Base-by-base conservation (phyloP, 2,797 vertebrate species). In the Uromys caudimaculatus region DNA sequence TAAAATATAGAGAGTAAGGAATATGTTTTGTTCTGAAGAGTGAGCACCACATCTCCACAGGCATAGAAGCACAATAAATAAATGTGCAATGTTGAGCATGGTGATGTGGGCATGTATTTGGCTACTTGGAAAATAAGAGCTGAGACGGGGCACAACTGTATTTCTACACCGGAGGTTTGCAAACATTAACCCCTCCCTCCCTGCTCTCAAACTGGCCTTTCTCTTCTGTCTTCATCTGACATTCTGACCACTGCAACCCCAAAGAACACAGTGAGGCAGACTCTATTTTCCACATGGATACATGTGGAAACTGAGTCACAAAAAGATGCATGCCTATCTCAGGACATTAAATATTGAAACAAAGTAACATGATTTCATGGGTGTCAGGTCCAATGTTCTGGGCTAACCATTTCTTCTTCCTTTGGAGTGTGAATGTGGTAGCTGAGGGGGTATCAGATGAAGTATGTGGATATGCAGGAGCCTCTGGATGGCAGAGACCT, bases 11-110 rank as follows among this genome's bases (percentile, higher is more conserved):
- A 54, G 75, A 93, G 82, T 84, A 93, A 93, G 82, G 88, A 78
- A 60, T 75, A 64, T 47, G 62, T 90, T 91, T 97, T 96, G 93
- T 97, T 96, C 92, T 97, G 76, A 76, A 92, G 84, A 82, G 35
- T 32, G 78, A 96, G 50, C 62, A 56, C 87, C 77, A 38, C 21
- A 38, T 84, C 71, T 94, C 93, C 84, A 73, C 60, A 69, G 93
- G 77, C 24, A 19, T 41, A 64, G 44, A 50, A 89, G 69, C 47
- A 50, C 62, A 58, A 41, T 90, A 94, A 90, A 79, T 81, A 94
- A 93, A 92, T 75, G 52, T 69, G 75, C 90, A 75, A 60, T 79
- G 44, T 21, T 32, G 73, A 76, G 54, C 6, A 5, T n/a, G 62
- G 73, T 24, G 87, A 47, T 24, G n/a, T 0, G 38, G 92, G 62